Evolutionary conservation across 2,888 invertebrate species (phyloP), one percentile per base, ranked within the genome.

Genomic region (Frankliniella intonsa): DNA sequence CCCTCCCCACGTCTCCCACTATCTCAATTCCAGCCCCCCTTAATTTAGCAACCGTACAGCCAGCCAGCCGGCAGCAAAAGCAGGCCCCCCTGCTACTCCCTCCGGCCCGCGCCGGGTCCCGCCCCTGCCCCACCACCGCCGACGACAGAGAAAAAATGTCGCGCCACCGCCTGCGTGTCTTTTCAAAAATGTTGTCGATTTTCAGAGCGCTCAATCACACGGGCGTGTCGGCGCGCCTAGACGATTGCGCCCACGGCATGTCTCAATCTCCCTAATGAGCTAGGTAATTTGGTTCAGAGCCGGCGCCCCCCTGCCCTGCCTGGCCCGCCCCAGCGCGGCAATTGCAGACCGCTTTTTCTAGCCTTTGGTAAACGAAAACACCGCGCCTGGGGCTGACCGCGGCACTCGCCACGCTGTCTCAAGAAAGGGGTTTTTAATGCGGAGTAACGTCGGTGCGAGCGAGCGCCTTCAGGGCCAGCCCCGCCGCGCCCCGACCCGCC

Each of bases 121-220:
- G 38, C 38, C 38, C 38, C 38, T 38, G 2, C 38, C 5, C 3
- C 38, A 2, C 8, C 25, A 10, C 10, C 69, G 62, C 22, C 22
- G 69, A 22, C 69, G 69, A 76, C 69, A 76, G 69, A 76, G 25
- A 76, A 65, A 76, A 76, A 76, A 76, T 76, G 69, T 25, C 25
- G 22, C 69, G 22, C 25, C 19, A 7, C 22, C 69, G 69, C 65
- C n/a, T 22, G 69, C 69, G 69, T 76, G 69, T 22, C 69, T 25
- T 76, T 76, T 76, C 69, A 22, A 76, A 25, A 76, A 76, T 76
- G 69, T 76, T 76, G 69, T 76, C 69, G 69, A 76, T 76, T 76
- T 76, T 76, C 25, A 76, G 11, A 76, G 69, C 69, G 69, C 69
- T 76, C 69, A 76, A 76, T 76, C 69, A 76, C 25, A n/a, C 14